Evolutionary conservation across 37 sponge, comb jelly and placozoan species (phyloP), one percentile per base, ranked within the genome.

Genomic region (Spongilla lacustris): DNA sequence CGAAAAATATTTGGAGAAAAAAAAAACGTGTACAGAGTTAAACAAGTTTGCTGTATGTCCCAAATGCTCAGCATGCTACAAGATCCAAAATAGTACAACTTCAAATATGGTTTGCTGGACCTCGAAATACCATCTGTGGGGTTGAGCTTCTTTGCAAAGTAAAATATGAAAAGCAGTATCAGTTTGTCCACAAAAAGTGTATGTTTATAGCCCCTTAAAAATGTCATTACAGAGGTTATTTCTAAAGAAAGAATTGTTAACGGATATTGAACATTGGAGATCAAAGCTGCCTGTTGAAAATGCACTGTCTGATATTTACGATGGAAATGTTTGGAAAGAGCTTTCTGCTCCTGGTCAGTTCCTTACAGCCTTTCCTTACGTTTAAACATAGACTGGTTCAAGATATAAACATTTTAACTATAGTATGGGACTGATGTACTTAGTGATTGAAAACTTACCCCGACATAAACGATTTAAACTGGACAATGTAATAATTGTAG

Each of bases 341-440:
- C 72, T 81, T 75, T 29, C 48, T 17, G 74, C 33, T 85, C 41
- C 66, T 38, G 76, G 32, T 22, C 79, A 36, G 77, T 68, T 50
- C 50, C 27, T 34, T 37, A 79, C 36, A 84, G 80, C 84, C 67
- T 92, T 33, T 31, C 73, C 26, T 49, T 92, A 19, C 28, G 28
- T 32, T 32, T 92, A n/a, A 92, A 92, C 38, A 49, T 92, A 35
- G 92, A 92, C 68, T 84, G 92, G 88, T 92, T 92, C 75, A 73
- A 80, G 33, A 81, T 85, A 70, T 76, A 50, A 36, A 34, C 81
- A 87, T 69, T 71, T 58, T 58, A 14, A 58, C 58, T 6, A 58
- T 17, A 81, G 79, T 21, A 84, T 91, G 23, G 92, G 92, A 69
- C 84, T 50, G 22, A 87, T 91, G 26, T 91, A 84, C 67, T 66